Conservation (phyloP, 2,888 invertebrate species). For the Crioceris asparagi region DNA sequence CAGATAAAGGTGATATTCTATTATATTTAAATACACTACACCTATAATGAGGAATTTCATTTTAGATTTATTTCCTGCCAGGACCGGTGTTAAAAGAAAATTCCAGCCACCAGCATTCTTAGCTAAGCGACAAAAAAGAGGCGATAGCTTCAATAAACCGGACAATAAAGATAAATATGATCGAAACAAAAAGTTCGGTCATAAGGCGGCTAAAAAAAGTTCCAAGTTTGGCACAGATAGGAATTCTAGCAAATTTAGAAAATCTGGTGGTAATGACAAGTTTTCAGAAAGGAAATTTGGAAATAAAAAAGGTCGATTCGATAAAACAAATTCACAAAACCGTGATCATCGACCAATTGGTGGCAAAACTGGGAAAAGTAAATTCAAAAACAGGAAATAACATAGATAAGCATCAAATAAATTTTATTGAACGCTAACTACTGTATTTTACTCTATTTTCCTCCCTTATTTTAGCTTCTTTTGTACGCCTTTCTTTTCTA, state of each 20-base stretch:
- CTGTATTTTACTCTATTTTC: conserved; percentile 27
- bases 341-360: neutral
- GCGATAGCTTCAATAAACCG: conserved; percentile 9
- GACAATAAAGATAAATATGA: conserved; percentile 4
- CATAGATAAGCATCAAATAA: no score
- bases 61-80: conserved; percentile 25
- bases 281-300: conserved; percentile 6
- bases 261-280: no score
- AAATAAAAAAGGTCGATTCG: neutral
- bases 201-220: conserved; percentile 4
- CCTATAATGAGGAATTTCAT: conserved; percentile 4
- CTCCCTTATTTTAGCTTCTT: conserved; percentile 32
- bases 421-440: no score
- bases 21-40: conserved; percentile 5
- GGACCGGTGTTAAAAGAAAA: conserved; percentile 18
- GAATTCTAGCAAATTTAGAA: neutral
- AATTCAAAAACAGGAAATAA: no score
- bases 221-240: neutral
- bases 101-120: conserved; percentile 17
- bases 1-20: conserved; percentile 58
- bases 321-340: neutral
- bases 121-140: conserved; percentile 25
- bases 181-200: conserved; percentile 1
- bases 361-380: no score
- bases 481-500: conserved; percentile 48